Evolutionary conservation across 2,113 vertebrate genomes (phyloP).

Genomic region (Orycteropus afer): DNA sequence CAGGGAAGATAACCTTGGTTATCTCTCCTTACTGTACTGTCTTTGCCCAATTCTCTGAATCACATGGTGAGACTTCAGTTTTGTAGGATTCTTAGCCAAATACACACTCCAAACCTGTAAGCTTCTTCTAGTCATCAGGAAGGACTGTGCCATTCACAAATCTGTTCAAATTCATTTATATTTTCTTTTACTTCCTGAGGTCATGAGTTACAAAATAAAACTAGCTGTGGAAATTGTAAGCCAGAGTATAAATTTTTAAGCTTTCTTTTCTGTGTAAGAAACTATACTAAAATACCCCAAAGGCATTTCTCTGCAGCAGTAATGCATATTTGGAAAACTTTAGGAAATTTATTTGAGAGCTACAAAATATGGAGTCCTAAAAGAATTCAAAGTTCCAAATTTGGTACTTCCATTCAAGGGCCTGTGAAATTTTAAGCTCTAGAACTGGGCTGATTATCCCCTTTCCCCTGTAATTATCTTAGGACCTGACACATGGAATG

Average conservation of each 20-base stretch:
- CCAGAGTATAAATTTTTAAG: neutral
- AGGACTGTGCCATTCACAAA: neutral
- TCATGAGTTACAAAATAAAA: neutral
- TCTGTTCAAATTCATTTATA: neutral
- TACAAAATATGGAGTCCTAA: neutral
- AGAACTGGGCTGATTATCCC: neutral
- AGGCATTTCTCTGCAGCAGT: neutral
- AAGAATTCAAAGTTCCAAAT: neutral
- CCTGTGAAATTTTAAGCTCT: neutral
- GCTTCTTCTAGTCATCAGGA: neutral
- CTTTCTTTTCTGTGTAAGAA: slow-evolving; percentile 21
- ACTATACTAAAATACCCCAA: neutral
- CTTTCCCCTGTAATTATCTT: neutral
- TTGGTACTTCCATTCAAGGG: neutral
- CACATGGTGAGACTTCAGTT: neutral
- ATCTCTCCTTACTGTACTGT: neutral
- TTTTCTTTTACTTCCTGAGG: neutral
- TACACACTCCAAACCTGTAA: neutral
- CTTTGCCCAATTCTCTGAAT: neutral
- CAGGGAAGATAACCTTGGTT: too few species aligned
- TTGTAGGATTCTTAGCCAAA: neutral
- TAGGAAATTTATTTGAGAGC: neutral
- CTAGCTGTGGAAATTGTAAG: neutral
- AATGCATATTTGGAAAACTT: slow-evolving; percentile 15
- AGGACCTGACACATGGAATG: neutral